Conservation (phyloP, 2,797 vertebrate genomes). For the Antrozous pallidus region DNA sequence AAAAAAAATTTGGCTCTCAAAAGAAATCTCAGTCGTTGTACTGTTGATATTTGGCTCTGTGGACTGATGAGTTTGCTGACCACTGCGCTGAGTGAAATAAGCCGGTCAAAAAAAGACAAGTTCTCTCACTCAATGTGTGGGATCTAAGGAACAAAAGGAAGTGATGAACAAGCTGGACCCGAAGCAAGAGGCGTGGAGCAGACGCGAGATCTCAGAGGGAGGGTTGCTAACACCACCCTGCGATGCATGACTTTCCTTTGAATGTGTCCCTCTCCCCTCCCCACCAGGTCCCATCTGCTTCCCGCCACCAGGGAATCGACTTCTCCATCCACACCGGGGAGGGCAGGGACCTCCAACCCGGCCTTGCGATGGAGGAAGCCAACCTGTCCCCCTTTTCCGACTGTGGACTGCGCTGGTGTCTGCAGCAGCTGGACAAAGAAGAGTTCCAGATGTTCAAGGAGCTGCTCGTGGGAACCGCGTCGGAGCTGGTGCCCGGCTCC, state of each 20-base stretch:
- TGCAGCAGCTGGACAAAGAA: background rate
- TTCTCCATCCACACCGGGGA: background rate
- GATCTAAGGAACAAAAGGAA: too few relatives aligned
- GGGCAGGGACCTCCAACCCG: too few relatives aligned
- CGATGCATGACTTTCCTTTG: background rate
- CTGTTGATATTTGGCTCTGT: too few relatives aligned
- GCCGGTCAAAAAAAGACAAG: too few relatives aligned
- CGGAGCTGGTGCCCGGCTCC: fast-evolving
- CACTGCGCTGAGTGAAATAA: too few relatives aligned
- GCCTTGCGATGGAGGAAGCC: background rate
- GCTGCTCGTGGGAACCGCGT: background rate
- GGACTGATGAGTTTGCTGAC: too few relatives aligned
- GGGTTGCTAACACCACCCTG: background rate
- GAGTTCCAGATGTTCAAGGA: conserved; percentile 26
- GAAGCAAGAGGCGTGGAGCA: too few relatives aligned
- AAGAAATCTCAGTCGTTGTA: too few relatives aligned
- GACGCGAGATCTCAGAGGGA: too few relatives aligned
- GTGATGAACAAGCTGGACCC: too few relatives aligned
- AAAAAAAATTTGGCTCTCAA: too few relatives aligned
- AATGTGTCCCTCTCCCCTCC: background rate
- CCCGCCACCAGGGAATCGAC: background rate
- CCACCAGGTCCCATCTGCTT: background rate
- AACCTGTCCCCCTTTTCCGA: background rate
- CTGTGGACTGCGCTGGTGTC: background rate
- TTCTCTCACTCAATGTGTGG: too few relatives aligned